Base-by-base conservation (phyloP, 2,113 vertebrate genomes). In the Passer domesticus region DNA sequence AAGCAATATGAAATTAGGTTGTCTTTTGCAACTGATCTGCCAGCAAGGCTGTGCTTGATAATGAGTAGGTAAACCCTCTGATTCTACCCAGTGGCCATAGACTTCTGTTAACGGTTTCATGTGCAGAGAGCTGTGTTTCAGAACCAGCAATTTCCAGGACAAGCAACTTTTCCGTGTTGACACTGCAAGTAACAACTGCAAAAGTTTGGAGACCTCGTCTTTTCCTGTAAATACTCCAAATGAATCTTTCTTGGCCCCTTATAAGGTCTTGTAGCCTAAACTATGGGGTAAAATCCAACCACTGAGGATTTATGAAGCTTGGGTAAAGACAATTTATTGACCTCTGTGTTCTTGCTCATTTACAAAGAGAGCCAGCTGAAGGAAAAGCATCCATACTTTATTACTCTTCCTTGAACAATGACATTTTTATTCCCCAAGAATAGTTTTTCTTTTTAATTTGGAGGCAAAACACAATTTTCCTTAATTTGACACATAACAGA, bases 381-480 rank as follows among this genome's bases (percentile, higher is more conserved):
- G 75, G 68, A 91, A 59, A 80, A 52, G 11, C 75, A 80, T 92
- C 91, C 90, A 59, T 86, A 56, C 60, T 93, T 94, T 96, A 94
- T 96, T 94, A 73, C 56, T 87, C 37, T 90, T 89, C 85, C 85
- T 92, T 92, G 83, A 94, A 87, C 52, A 89, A 58, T 87, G 80
- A 66, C 85, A 68, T 90, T 80, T 88, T 94, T 90, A 94, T 79
- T 56, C 30, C 62, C 86, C 21, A 74, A 60, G 73, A 78, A 89
- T 72, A 77, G 88, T 41, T 92, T 92, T 78, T 88, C 74, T 47
- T 84, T 89, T 87, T 80, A 87, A 60, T 73, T 81, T 89, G 63
- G 96, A 91, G 72, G 67, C 35, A 39, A 91, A 90, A 63, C 27
- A 79, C 60, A 58, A 59, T 84, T 77, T 86, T 19, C 74, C 58